Percentiles rank a stretch among this genome's conserved stretches.
These are phyloP conservation scores for Baccha elongata DNA, from an alignment of 2,888 invertebrate species.

Conservation along the genomic window DNA sequence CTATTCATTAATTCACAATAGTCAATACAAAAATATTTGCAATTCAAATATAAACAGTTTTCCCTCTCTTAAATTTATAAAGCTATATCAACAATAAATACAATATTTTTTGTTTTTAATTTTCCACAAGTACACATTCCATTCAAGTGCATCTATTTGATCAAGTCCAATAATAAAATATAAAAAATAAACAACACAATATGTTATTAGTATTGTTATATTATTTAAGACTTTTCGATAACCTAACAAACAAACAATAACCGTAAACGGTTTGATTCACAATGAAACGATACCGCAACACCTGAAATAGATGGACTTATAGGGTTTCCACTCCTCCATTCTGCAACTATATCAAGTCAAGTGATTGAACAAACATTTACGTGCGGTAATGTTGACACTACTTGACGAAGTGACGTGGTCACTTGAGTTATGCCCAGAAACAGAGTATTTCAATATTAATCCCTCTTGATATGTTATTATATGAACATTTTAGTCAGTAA, in stretches of 20 bases:
- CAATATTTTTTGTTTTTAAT: not conserved
- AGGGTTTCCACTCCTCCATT: constrained; percentile 12
- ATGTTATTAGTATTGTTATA: not conserved
- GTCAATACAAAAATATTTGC: constrained; percentile 26
- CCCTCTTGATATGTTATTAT: constrained; percentile 11
- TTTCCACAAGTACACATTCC: not conserved
- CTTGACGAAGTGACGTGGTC: constrained; percentile 22
- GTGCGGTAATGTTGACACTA: constrained; percentile 15
- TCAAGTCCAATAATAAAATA: not conserved
- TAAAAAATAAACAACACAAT: constrained; percentile 6
- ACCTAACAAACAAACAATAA: not conserved
- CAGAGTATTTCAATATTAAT: no score
- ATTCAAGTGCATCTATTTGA: not conserved
- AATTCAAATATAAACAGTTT: constrained; percentile 39
- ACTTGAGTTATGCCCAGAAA: not conserved
- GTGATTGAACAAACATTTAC: constrained; percentile 29
- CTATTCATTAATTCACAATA: constrained; percentile 6
- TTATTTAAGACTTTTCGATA: not conserved
- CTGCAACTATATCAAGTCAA: constrained; percentile 14
- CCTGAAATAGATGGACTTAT: constrained; percentile 6
- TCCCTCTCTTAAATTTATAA: not conserved
- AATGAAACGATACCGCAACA: not conserved
- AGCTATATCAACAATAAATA: no score
- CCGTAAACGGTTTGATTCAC: not conserved
- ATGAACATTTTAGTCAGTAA: constrained; percentile 2